Evolutionary conservation across 1,140 invertebrate species (phyloP), one percentile per base, ranked within the genome.

Genomic region (Apis florea): DNA sequence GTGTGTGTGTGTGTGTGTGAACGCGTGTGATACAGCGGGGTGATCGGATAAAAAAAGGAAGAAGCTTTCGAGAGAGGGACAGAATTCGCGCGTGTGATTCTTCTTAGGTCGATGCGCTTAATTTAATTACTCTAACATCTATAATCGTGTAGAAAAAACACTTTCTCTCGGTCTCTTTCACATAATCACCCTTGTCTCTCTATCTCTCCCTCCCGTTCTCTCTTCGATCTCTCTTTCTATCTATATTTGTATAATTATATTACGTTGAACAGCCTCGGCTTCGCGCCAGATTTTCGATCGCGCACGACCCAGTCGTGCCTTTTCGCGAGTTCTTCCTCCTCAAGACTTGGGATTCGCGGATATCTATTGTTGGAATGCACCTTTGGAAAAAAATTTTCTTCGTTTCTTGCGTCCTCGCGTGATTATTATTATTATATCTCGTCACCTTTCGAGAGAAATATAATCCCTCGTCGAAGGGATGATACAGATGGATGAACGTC

Each of bases 141-240:
- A 88, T 85, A 85, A 76, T 88, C 80, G 79, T 87, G 85, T 88
- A 88, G 86, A 88, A 88, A 90, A 88, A 88, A 73, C 87, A 87
- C 69, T 84, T 84, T 82, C 78, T 73, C 53, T 87, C 80, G 68
- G 40, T 87, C 75, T 71, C 49, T 70, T 74, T 66, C 73, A n/a
- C 66, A 75, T 40, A 56, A 24, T 26, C 66, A 76, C 21, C 61
- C 47, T 73, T 64, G 21, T 82, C 59, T 78, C 70, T 81, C 73
- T 84, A 54, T 77, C 26, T 26, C 26, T 82, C 40, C 74, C 68
- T 77, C 73, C 54, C 53, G 69, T 58, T 86, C 58, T 85, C 68
- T 75, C 61, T 74, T 74, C 51, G 21, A 40, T 26, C n/a, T 81
- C 31, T 59, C 40, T 85, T 26, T 83, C 59, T 83, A 72, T 80